Base-by-base conservation (phyloP, 2,113 vertebrate genomes). In the Elephas maximus region DNA sequence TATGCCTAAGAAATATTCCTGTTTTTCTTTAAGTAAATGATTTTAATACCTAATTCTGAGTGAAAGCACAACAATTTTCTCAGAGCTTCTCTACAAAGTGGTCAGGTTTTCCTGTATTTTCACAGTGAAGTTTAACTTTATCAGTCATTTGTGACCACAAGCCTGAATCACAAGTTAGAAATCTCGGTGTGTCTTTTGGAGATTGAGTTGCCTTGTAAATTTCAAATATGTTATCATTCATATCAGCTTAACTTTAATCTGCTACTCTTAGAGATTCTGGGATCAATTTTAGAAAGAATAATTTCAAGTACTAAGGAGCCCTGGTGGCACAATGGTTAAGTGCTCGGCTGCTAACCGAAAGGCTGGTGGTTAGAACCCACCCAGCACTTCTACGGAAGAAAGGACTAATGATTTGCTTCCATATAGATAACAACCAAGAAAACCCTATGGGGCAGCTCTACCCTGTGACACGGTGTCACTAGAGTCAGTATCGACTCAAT, bases 21-120 rank as follows among this genome's bases (percentile, higher is more conserved):
- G 14, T 14, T 87, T 88, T 95, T 62, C 79, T 92, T 87, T 92
- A 83, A 78, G 11, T 5, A 83, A 78, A 48, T 65, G 18, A 77
- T 76, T 74, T 21, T 77, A 21, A 20, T 86, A 60, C n/a, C 33
- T 65, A 83, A 87, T 82, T 17, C 8, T 45, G 4, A 60, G 6
- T 33, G 51, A 80, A 79, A 84, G 37, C 20, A 30, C 23, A 85
- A 74, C 18, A 30, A 65, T 74, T 86, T 26, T 4, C n/a, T 79
- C 45, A 87, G 12, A 30, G 5, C 12, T 78, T 94, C 8, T 93
- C 10, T 18, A 88, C 14, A 86, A 79, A 62, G 5, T 79, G n/a
- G 24, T 92, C 11, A 24, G 3, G 18, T 83, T 95, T 71, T 30
- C 15, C 18, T 62, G 3, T n/a, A 69, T 69, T 93, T 80, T 88